Evolutionary conservation across 2,888 invertebrate genomes (phyloP).

Genomic region (Melieria picta): DNA sequence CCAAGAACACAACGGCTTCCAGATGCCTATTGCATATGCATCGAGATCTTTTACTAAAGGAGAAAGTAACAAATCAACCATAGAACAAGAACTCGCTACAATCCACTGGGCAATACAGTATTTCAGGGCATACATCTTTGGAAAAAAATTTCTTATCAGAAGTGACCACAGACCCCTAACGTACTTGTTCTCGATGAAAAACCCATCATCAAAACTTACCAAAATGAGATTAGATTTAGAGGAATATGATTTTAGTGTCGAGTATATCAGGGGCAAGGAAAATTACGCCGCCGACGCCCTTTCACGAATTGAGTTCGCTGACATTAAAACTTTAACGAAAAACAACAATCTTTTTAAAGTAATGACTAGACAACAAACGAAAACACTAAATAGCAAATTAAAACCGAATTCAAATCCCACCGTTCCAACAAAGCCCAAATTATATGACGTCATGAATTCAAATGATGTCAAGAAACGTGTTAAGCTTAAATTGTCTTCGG

Average conservation of each 20-base stretch:
- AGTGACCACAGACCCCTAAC: slow-evolving; percentile 44
- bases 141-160: slow-evolving; percentile 40
- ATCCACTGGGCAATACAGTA: slow-evolving; percentile 42
- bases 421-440: background rate
- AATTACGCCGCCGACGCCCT: background rate
- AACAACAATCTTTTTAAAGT: too few species aligned
- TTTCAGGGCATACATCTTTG: slow-evolving; percentile 42
- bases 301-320: too few species aligned
- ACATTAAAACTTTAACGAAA: too few species aligned
- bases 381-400: too few species aligned
- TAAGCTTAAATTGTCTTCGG: too few species aligned
- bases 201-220: background rate
- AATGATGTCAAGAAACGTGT: too few species aligned
- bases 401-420: too few species aligned
- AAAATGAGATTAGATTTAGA: slow-evolving; percentile 2
- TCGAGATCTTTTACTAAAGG: slow-evolving; percentile 42
- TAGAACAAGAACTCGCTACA: slow-evolving; percentile 46
- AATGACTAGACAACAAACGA: too few species aligned
- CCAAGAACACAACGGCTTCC: slow-evolving; percentile 30
- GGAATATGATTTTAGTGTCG: background rate
- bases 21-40: slow-evolving; percentile 36
- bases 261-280: background rate
- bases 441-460: too few species aligned
- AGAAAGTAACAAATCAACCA: slow-evolving; percentile 44
- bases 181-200: background rate